Base-by-base conservation (phyloP, 2,888 invertebrate genomes). In the Syrphus vitripennis region DNA sequence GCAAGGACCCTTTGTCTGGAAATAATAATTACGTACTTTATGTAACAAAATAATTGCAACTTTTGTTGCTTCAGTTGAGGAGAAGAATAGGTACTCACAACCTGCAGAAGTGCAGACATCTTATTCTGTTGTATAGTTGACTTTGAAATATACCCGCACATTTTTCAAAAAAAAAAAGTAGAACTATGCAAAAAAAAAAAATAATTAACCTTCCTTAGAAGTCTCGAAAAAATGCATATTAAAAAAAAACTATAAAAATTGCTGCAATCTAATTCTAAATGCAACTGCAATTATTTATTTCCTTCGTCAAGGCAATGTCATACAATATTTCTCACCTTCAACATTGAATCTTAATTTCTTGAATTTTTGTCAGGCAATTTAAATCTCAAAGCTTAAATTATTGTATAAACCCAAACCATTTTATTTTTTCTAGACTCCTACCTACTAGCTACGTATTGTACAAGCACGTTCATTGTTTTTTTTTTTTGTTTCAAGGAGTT, bases 401-500 rank as follows among this genome's bases (percentile, higher is more conserved):
- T 48, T n/a, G 24, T 24, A 21, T 12, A 29, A 3, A 12, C 12
- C 31, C 9, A 1, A 7, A 31, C 9, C 5, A 9, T 10, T 34
- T 4, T 34, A 10, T 12, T 34, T 10, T 34, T 3, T 34, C 9
- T 34, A 34, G 9, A 21, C 48, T 24, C 12, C 10, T 48, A 24
- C 6, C 14, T 9, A 37, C 19, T 6, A 34, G 37, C 34, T 34
- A 34, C 57, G n/a, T n/a, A n/a, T 16, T 34, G 34, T 21, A 59
- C 34, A 31, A 37, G 34, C 14, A 37, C 34, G 59, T 59, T 59
- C 21, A 59, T 14, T 59, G 59, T 34, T 34, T 14, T 21, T 37
- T n/a, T n/a, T n/a, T n/a, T n/a, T n/a, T n/a, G n/a, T n/a, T n/a
- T 59, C 59, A 59, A 59, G 59, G 34, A 59, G 59, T 14, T 59